phyloP scores from a whole-genome alignment of 2,888 invertebrate genomes.

The Drosophila parthenogenetica region DNA sequence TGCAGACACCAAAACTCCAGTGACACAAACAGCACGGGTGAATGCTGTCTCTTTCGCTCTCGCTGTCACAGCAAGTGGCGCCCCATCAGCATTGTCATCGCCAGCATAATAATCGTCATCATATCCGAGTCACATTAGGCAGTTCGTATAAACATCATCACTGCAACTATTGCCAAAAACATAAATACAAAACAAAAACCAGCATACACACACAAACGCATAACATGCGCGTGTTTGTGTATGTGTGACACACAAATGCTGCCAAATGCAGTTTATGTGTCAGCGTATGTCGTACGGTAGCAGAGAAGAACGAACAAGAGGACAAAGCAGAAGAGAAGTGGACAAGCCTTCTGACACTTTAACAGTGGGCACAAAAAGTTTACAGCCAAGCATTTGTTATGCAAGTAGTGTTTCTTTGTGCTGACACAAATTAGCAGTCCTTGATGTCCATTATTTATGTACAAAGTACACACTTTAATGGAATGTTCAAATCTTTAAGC shows the following conservation, averaged over 20 bases:
- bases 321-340: constrained; percentile 2
- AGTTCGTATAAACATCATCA: constrained; percentile 66
- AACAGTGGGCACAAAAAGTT: constrained; percentile 28
- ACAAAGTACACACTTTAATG: background rate
- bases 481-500: constrained; percentile 12
- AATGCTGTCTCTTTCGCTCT: too few species aligned
- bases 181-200: constrained; percentile 7
- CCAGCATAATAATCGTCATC: constrained; percentile 17
- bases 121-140: constrained; percentile 48
- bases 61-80: constrained; percentile 20
- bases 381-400: constrained; percentile 3
- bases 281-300: constrained; percentile 27
- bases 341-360: constrained; percentile 3
- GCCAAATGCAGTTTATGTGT: constrained; percentile 51
- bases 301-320: background rate
- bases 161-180: constrained; percentile 47
- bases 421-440: constrained; percentile 47
- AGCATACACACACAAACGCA: background rate
- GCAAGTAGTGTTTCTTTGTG: background rate
- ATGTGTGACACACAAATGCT: constrained; percentile 28
- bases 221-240: background rate
- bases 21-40: constrained; percentile 7
- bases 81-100: constrained; percentile 27
- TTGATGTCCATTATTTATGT: constrained; percentile 45
- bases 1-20: constrained; percentile 26